These are phyloP conservation scores for Dermochelys coriacea DNA, from an alignment of 2,797 vertebrate species.

Conservation along the genomic window DNA sequence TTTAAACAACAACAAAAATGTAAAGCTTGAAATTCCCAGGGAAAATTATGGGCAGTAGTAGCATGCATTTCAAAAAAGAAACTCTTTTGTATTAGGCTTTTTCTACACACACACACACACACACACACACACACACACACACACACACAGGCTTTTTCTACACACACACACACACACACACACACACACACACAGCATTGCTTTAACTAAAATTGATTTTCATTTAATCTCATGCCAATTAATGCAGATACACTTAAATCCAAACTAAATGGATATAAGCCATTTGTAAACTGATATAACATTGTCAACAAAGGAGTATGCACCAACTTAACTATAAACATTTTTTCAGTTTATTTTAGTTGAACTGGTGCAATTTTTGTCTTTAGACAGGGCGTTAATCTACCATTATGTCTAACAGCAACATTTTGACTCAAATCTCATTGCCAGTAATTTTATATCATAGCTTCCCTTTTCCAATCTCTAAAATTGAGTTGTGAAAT, in stretches of 20 bases:
- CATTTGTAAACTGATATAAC: not conserved
- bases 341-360: conserved; percentile 35
- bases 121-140: not conserved
- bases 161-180: too few relatives aligned
- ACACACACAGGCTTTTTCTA: not conserved
- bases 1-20: not conserved
- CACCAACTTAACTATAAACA: conserved; percentile 23
- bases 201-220: not conserved
- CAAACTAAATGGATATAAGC: not conserved
- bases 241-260: conserved; percentile 9
- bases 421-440: not conserved
- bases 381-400: conserved; percentile 22
- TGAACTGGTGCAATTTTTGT: not conserved
- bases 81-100: not conserved
- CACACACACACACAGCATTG: not conserved
- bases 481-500: not conserved
- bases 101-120: not conserved
- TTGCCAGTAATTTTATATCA: not conserved
- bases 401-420: not conserved
- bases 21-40: not conserved
- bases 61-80: not conserved
- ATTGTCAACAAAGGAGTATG: conserved; percentile 16
- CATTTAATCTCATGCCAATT: not conserved
- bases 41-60: not conserved
- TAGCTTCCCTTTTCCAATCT: not conserved